Evolutionary conservation across 1,140 invertebrate species (phyloP), one percentile per base, ranked within the genome.

Genomic region (Aphaenogaster rudis): DNA sequence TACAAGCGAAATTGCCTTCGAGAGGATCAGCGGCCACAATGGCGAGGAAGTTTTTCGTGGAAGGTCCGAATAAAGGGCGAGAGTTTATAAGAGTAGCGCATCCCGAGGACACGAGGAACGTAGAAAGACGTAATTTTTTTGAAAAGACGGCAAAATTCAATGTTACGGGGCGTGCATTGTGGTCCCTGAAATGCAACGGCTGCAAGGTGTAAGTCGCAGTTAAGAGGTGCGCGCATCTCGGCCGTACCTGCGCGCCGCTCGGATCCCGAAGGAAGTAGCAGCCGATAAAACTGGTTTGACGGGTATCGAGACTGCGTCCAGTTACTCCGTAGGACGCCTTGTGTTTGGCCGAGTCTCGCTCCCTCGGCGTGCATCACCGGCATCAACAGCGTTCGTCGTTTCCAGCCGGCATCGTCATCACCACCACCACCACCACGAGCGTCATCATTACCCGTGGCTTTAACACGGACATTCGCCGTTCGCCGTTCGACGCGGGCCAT

Each of bases 241-340:
- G 13, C 42, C 48, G 36, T 76, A 76, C 86, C 77, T 80, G 82
- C 92, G 89, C 92, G 88, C 88, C 88, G 88, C 90, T 94, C 93
- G 59, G 42, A 94, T 94, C 94, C 91, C 88, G 92, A 92, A 95
- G 95, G 94, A 95, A 95, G 93, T 95, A 93, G 93, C 94, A 93
- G 93, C 94, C 92, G 94, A 95, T 94, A 94, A 95, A 95, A 95
- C 95, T 95, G 94, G 95, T 95, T 95, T 95, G 94, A 95, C 95
- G 94, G 90, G 94, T 95, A 92, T 77, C 92, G 88, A 90, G 82
- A 92, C 90, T 92, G 85, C 90, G 90, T 59, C 86, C 91, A 89
- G 91, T 92, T 88, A 90, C 91, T 72, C 79, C 78, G 89, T 78
- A 89, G 88, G 87, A 91, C 80, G 91, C 85, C 91, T 91, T 66